phyloP scores from a whole-genome alignment of 2,113 vertebrate genomes.

The Osmerus eperlanus region DNA sequence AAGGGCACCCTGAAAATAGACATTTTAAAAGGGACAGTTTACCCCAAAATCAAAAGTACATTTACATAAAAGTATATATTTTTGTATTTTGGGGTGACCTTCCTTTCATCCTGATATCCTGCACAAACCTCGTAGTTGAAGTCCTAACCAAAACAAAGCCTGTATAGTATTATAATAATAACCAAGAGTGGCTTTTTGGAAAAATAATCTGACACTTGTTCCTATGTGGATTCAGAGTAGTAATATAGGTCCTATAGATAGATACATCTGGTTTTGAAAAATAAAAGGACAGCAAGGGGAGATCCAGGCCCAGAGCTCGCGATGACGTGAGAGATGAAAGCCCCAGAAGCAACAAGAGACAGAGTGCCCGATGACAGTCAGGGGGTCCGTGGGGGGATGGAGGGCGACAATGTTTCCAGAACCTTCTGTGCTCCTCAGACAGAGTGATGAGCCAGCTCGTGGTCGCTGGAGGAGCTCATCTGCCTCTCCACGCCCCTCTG shows the following conservation, averaged over 20 bases:
- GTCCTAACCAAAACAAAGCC: too few species aligned
- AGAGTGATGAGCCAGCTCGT: conserved; percentile 75
- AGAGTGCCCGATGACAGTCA: background rate
- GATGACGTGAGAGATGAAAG: background rate
- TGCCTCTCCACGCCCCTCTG: conserved; percentile 87
- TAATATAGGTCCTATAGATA: conserved; percentile 6
- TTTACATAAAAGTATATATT: conserved; percentile 14
- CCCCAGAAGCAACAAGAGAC: background rate
- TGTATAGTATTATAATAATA: too few species aligned
- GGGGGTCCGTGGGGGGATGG: background rate
- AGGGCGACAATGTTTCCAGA: conserved; percentile 2
- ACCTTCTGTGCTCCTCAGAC: conserved; percentile 65
- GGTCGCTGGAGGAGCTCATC: conserved; percentile 85
- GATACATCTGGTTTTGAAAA: background rate
- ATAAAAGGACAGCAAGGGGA: background rate
- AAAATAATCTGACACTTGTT: too few species aligned
- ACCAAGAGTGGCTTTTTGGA: too few species aligned
- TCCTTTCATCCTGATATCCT: too few species aligned
- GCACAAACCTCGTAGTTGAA: too few species aligned
- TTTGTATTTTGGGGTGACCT: background rate
- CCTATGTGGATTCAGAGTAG: too few species aligned
- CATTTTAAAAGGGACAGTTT: background rate
- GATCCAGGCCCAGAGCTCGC: background rate
- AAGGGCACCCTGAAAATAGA: background rate
- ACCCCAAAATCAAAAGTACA: background rate